Percentiles rank a stretch among this genome's conserved stretches.
These are phyloP conservation scores for Cheilosia variabilis DNA, from an alignment of 2,888 invertebrate genomes.

Conservation along the genomic window DNA sequence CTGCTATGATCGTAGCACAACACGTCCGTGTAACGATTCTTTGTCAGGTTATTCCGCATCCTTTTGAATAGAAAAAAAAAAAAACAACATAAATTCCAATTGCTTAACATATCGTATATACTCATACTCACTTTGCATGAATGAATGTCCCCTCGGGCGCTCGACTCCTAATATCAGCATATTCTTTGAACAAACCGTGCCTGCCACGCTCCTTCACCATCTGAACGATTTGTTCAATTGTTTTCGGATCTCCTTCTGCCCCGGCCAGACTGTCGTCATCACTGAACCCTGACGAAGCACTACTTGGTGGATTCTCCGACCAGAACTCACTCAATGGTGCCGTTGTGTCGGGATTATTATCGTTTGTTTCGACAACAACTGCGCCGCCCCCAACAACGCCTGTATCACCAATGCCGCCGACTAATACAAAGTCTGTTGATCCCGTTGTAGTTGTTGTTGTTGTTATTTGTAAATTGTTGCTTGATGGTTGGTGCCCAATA, in stretches of 20 bases:
- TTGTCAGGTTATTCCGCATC: slow-evolving; percentile 89
- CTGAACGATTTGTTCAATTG: slow-evolving; percentile 87
- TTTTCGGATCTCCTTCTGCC: slow-evolving; percentile 88
- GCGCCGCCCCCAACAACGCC: slow-evolving; percentile 79
- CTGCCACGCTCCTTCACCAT: slow-evolving; percentile 90
- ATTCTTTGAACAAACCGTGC: slow-evolving; percentile 93
- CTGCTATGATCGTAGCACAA: slow-evolving; percentile 98
- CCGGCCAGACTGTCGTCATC: slow-evolving; percentile 94
- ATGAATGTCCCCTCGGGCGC: slow-evolving; percentile 95
- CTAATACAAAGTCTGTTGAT: slow-evolving; percentile 75
- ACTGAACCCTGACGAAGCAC: slow-evolving; percentile 92
- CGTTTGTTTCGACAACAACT: slow-evolving; percentile 80
- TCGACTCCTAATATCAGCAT: slow-evolving; percentile 92
- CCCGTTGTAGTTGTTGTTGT: slow-evolving; percentile 57
- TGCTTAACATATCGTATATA: not conserved
- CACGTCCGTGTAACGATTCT: slow-evolving; percentile 97
- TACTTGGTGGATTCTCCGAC: slow-evolving; percentile 87
- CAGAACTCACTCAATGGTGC: slow-evolving; percentile 81
- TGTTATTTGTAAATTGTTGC: slow-evolving; percentile 68
- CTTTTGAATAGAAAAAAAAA: slow-evolving; percentile 81
- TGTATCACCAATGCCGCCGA: slow-evolving; percentile 78
- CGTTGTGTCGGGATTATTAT: slow-evolving; percentile 81
- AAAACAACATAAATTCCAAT: not conserved
- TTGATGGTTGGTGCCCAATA: slow-evolving; percentile 81
- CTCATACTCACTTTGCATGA: slow-evolving; percentile 90